Percentiles rank a stretch among this genome's conserved stretches.
Conservation (phyloP, 2,797 vertebrate species). For the Morelia viridis region DNA sequence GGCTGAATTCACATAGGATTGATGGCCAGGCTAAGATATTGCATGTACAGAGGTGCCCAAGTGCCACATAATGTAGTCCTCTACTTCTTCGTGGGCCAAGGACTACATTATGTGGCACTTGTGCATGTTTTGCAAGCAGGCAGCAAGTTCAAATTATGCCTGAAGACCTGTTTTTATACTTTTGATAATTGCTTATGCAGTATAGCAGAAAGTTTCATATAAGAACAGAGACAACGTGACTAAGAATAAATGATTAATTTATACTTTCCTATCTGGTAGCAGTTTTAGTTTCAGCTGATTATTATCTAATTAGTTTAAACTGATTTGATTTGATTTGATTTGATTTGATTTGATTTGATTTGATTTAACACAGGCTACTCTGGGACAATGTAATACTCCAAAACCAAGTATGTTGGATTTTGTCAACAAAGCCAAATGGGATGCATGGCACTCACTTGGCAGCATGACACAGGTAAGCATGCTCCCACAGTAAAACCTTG, state of each 20-base stretch:
- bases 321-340: constrained; percentile 12
- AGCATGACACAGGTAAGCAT: constrained; percentile 79
- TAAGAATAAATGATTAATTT: not conserved
- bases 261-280: not conserved
- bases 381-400: constrained; percentile 85
- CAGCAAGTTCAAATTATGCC: not conserved
- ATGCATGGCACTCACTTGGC: constrained; percentile 88
- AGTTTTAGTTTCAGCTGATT: not conserved
- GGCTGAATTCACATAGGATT: not conserved
- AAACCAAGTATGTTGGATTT: constrained; percentile 91
- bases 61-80: not conserved
- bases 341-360: not conserved
- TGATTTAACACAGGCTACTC: constrained; percentile 78
- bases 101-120: not conserved
- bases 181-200: not conserved
- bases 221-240: not conserved
- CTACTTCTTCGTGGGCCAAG: too few species aligned
- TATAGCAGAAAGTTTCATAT: not conserved
- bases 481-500: not conserved
- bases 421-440: constrained; percentile 94
- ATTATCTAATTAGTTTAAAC: constrained; percentile 5
- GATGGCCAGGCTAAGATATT: not conserved
- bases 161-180: not conserved
- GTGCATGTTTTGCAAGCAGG: not conserved
- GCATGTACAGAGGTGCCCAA: not conserved